Evolutionary conservation across 2,888 invertebrate genomes (phyloP).

Genomic region (Volucella bombylans): DNA sequence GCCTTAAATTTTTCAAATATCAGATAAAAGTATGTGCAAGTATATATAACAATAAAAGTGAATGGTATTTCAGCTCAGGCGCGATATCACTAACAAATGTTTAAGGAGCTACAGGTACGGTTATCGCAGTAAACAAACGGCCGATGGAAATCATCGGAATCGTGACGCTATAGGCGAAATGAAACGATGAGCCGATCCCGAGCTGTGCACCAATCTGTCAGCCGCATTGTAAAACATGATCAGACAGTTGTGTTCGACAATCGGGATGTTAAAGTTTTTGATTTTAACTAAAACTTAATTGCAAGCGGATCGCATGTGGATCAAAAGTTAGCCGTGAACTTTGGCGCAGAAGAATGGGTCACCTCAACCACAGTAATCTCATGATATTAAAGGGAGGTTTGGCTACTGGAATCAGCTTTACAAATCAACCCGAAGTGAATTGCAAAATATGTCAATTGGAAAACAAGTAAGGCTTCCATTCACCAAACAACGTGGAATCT

Average conservation of each 20-base stretch:
- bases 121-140: slow-evolving; percentile 18
- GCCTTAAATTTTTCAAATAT: no score
- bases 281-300: no score
- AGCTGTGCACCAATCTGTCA: no score
- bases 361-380: not conserved
- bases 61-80: slow-evolving; percentile 18
- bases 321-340: no score
- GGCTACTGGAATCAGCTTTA: not conserved
- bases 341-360: no score
- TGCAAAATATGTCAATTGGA: not conserved
- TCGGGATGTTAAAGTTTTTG: no score
- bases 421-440: slow-evolving; percentile 7
- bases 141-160: slow-evolving; percentile 10
- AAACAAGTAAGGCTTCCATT: not conserved
- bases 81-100: slow-evolving; percentile 23
- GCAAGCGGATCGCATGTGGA: no score
- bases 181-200: slow-evolving; percentile 3
- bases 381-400: not conserved
- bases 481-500: no score
- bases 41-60: no score
- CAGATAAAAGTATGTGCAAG: no score
- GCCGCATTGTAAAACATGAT: no score
- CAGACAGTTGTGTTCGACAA: no score
- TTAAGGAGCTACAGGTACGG: slow-evolving; percentile 16
- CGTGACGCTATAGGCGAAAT: not conserved